Conservation (phyloP, 2,113 vertebrate species). For the Falcunculus frontatus region DNA sequence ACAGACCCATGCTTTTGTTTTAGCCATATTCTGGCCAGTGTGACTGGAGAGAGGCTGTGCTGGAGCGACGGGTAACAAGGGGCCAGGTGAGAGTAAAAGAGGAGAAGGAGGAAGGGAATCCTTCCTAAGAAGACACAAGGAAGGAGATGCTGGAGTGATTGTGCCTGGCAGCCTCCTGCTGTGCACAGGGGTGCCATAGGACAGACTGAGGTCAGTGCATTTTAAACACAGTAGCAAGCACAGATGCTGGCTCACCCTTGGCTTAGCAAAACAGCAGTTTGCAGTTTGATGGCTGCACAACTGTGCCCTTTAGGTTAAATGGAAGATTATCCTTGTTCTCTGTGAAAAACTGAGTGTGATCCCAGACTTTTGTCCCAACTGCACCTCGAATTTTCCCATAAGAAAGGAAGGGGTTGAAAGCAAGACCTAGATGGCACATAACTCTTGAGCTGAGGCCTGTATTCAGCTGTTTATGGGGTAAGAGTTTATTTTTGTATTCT, state of each 20-base stretch:
- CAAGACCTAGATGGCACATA: not conserved
- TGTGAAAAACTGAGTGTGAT: not conserved
- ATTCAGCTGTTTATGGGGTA: not conserved
- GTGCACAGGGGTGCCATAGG: not conserved
- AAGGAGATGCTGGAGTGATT: not conserved
- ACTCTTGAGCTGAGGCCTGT: not conserved
- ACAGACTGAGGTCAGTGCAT: not conserved
- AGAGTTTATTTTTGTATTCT: not conserved
- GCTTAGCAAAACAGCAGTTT: not conserved
- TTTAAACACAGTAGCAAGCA: not conserved
- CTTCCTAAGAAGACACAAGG: not conserved
- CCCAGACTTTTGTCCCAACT: not conserved
- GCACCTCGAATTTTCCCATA: not conserved
- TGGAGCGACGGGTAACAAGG: not conserved
- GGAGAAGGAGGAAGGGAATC: not conserved
- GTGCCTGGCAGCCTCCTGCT: not conserved
- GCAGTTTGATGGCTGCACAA: not conserved
- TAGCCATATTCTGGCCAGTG: not conserved
- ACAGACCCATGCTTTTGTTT: not conserved
- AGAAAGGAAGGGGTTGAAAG: not conserved
- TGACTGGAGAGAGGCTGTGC: not conserved
- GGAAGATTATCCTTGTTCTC: not conserved
- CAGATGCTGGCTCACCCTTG: not conserved
- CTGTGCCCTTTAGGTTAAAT: not conserved
- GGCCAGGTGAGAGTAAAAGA: not conserved